Evolutionary conservation across 2,888 invertebrate species (phyloP), one percentile per base, ranked within the genome.

Genomic region (Geophilus truncorum): DNA sequence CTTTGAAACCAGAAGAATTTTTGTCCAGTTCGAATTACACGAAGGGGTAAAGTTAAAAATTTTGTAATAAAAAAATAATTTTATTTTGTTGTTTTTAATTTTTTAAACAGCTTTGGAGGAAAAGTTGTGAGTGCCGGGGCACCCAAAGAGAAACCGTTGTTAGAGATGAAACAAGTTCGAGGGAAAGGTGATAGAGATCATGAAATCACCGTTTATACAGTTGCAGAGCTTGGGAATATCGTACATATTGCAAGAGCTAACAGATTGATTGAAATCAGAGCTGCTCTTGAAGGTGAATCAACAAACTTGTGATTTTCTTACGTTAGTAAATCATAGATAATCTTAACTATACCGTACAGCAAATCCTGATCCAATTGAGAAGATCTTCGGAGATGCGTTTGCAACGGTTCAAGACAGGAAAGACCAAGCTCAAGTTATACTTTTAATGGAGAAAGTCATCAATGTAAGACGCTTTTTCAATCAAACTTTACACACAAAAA

Each of bases 301-400:
- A n/a, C n/a, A n/a, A n/a, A n/a, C n/a, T n/a, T n/a, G n/a, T n/a
- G n/a, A n/a, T n/a, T n/a, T n/a, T n/a, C n/a, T n/a, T n/a, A n/a
- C n/a, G n/a, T n/a, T n/a, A n/a, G n/a, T n/a, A n/a, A n/a, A n/a
- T n/a, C n/a, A n/a, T n/a, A n/a, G n/a, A n/a, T n/a, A n/a, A n/a
- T n/a, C n/a, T 18, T 18, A 78, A 6, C 12, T n/a, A 32, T n/a
- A 32, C 32, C 32, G 1, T 15, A 18, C 45, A 79, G 79, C 79
- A n/a, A 79, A 79, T 79, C 57, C 51, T 18, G 79, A 79, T 23
- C 79, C 79, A 15, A 25, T 79, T 25, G 79, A 23, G 1, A 79
- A 25, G 23, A 79, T 79, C 9, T 79, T 79, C 30, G 57, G 79
- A 4, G 79, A 79, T 15, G 79, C 79, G 6, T 79, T 79, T 57